A percentile compares a stretch with the other conserved stretches of the same genome.
Evolutionary conservation across 2,113 vertebrate genomes (phyloP).

Genomic region (Mormyrus lacerda): DNA sequence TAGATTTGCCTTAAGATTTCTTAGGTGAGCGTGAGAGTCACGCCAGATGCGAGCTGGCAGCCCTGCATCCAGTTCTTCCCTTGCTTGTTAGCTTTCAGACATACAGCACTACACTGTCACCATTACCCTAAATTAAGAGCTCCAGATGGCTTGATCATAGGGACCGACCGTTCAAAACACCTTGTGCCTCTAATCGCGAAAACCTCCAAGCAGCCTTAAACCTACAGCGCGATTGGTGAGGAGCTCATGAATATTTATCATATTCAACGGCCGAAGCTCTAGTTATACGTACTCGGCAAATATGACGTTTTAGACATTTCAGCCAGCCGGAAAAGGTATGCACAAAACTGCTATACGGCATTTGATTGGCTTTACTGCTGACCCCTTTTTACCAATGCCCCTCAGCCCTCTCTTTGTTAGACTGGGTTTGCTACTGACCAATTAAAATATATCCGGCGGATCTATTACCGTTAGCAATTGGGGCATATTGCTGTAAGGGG

Average conservation of each 20-base stretch:
- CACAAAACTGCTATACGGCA: not conserved
- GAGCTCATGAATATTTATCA: not conserved
- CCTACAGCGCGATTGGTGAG: not conserved
- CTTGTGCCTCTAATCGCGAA: no score
- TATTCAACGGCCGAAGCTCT: not conserved
- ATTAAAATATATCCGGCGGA: constrained; percentile 14
- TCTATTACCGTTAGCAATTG: constrained; percentile 33
- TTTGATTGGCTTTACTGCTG: constrained; percentile 12
- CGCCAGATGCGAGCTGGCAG: not conserved
- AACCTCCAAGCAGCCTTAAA: not conserved
- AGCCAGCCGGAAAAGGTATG: not conserved
- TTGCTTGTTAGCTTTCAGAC: not conserved
- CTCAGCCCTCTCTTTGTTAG: constrained; percentile 8
- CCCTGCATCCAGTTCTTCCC: not conserved
- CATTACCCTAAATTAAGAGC: not conserved
- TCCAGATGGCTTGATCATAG: not conserved
- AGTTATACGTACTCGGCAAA: not conserved
- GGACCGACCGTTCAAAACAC: not conserved
- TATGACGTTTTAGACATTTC: not conserved
- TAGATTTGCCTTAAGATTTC: not conserved
- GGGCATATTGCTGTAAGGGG: constrained; percentile 34
- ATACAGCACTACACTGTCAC: not conserved
- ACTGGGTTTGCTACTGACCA: constrained; percentile 35
- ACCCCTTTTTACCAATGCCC: constrained; percentile 15
- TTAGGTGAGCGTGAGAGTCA: not conserved